Base-by-base conservation (phyloP, 64 coral and sea anemone genomes). In the Montipora cactus region DNA sequence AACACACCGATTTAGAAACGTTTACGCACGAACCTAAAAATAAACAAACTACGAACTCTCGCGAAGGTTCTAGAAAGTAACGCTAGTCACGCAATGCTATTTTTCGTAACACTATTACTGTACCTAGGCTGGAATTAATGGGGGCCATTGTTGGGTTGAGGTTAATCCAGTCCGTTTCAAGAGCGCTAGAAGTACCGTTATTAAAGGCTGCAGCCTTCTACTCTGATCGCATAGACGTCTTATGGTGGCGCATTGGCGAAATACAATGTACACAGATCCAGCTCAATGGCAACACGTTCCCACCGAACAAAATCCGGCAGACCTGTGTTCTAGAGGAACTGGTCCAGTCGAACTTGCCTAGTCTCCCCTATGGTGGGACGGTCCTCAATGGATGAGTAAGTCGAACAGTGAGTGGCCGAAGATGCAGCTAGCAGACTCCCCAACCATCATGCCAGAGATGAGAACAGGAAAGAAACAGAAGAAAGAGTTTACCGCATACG, bases 211-310 rank as follows among this genome's bases (percentile, higher is more conserved):
- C 59, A 64, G 59, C 59, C 2, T 87, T 87, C 55, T 93, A 79
- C 21, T 93, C 82, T 3, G 83, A 95, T 44, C 87, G 94, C 20
- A 69, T 76, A 18, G 89, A 78, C 79, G 89, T 87, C 15, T 37
- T 90, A 18, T 90, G 93, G 87, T 95, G 87, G 93, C 77, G 87
- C 4, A 85, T 90, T 22, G 93, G 93, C 49, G 51, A 95, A 47
- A 90, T 91, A 49, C 88, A 25, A 87, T 84, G 79, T 19, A 19
- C 50, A 72, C 79, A 16, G 89, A 90, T 20, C 94, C 89, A 79
- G 55, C 69, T n/a, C 94, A 95, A 70, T 89, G 85, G 87, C 92
- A 83, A 16, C 45, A 93, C 50, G 83, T 93, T 14, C 52, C 81
- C 3, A 87, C 91, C n/a, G 73, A n/a, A 44, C 68, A 93, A 47